A percentile compares a stretch with the other conserved stretches of the same genome.
These are phyloP conservation scores for Elaphurus davidianus DNA, from an alignment of 2,113 vertebrate genomes.

Conservation along the genomic window DNA sequence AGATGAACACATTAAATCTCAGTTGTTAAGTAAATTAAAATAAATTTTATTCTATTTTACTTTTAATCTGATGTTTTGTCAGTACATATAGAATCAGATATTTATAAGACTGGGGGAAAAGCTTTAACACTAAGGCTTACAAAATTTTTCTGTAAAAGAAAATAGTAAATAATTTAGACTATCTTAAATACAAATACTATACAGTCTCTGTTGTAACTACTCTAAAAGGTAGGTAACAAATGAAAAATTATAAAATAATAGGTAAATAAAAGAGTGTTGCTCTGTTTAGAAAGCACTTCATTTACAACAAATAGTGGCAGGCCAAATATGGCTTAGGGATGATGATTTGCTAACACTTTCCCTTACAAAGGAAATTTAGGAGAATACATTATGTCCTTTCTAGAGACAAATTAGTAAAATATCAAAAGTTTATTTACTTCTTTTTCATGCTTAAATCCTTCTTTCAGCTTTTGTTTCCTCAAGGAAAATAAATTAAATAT, in stretches of 20 bases:
- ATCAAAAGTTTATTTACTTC: not conserved
- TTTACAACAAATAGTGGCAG: not conserved
- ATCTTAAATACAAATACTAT: not conserved
- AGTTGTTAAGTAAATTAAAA: not conserved
- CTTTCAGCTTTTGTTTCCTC: not conserved
- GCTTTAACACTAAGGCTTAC: accelerated
- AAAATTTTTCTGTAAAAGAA: not conserved
- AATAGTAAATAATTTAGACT: not conserved
- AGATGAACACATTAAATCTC: not conserved
- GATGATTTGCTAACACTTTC: not conserved
- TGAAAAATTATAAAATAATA: not conserved
- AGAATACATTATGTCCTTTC: not conserved
- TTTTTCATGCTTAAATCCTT: not conserved
- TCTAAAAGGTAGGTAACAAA: not conserved
- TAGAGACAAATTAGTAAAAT: not conserved
- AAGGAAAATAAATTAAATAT: not conserved
- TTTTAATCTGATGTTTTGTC: not conserved
- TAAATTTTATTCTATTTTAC: not conserved
- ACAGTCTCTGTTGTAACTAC: not conserved
- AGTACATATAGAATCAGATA: not conserved
- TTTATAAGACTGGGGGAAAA: not conserved
- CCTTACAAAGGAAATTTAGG: not conserved
- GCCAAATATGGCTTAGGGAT: not conserved
- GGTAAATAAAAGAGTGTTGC: not conserved
- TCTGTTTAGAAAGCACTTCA: not conserved